A percentile compares a stretch with the other conserved stretches of the same genome.
phyloP scores from a whole-genome alignment of 1,140 invertebrate genomes.

The Galendromus occidentalis region DNA sequence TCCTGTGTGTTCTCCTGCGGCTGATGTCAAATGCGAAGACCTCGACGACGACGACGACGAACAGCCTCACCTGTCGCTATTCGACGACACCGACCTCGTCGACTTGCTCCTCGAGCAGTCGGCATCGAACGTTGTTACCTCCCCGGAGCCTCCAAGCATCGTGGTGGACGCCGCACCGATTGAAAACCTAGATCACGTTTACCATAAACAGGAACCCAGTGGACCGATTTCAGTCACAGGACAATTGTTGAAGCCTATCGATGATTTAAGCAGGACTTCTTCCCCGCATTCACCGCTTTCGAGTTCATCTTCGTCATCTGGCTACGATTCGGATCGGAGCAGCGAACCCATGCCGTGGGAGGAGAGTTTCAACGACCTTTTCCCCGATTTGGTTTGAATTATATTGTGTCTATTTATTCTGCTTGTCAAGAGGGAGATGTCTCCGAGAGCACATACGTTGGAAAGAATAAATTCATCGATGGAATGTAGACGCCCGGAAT shows the following conservation, averaged over 20 bases:
- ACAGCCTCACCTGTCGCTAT: background rate
- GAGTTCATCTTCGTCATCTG: background rate
- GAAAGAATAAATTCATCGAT: too few relatives aligned
- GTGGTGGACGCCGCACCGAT: constrained; percentile 7
- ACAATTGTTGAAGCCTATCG: background rate
- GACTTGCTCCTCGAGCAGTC: background rate
- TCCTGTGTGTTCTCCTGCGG: background rate
- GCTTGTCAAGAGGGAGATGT: background rate
- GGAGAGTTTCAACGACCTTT: background rate
- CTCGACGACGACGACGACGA: background rate
- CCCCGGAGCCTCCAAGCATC: background rate
- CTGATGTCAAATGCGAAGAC: background rate
- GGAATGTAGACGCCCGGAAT: too few relatives aligned
- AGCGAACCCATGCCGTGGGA: constrained; percentile 4
- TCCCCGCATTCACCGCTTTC: background rate
- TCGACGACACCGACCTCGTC: background rate
- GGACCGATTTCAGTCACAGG: background rate
- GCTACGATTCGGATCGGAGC: constrained; percentile 5
- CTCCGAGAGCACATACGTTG: too few relatives aligned
- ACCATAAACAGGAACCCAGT: background rate
- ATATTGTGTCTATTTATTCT: background rate
- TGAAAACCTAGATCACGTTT: constrained; percentile 10
- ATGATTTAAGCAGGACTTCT: background rate
- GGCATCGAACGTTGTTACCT: background rate
- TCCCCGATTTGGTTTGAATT: constrained; percentile 5